Percentiles rank a stretch among this genome's conserved stretches.
Conservation (phyloP, 2,113 vertebrate genomes). For the Onychostoma macrolepis region DNA sequence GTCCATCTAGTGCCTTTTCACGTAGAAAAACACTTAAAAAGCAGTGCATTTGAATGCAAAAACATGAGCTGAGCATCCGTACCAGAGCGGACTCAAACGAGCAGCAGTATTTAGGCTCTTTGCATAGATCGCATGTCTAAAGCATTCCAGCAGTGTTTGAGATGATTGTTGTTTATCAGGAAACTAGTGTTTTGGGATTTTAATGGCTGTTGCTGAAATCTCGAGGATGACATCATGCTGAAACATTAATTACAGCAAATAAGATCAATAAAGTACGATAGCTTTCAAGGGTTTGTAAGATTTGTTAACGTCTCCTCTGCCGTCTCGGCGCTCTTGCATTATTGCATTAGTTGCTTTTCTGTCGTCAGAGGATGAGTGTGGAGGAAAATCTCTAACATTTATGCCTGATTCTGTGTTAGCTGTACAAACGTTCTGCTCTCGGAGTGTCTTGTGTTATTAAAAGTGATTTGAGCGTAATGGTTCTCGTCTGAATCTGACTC, state of each 20-base stretch:
- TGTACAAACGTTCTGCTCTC: slow-evolving; percentile 73
- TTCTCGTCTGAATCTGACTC: slow-evolving; percentile 66
- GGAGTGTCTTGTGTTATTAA: slow-evolving; percentile 69
- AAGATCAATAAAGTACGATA: neutral
- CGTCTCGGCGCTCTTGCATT: too few relatives aligned
- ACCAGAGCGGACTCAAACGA: too few relatives aligned
- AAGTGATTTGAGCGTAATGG: slow-evolving; percentile 75
- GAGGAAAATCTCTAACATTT: neutral
- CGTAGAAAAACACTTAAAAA: too few relatives aligned
- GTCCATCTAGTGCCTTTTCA: too few relatives aligned
- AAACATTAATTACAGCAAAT: neutral
- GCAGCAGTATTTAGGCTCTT: too few relatives aligned
- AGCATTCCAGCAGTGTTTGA: too few relatives aligned
- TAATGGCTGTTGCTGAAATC: neutral
- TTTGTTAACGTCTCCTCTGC: too few relatives aligned
- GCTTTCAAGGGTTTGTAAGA: too few relatives aligned
- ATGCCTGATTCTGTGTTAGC: slow-evolving; percentile 71
- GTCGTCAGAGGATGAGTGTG: neutral
- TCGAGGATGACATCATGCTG: neutral
- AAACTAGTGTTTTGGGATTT: neutral
- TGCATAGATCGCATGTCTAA: too few relatives aligned
- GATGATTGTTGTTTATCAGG: too few relatives aligned
- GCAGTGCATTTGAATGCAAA: too few relatives aligned
- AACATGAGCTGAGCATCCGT: too few relatives aligned
- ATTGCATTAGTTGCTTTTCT: neutral